Percentiles rank a stretch among this genome's conserved stretches.
Conservation (phyloP, 2,113 vertebrate species). For the Ptilonorhynchus violaceus region DNA sequence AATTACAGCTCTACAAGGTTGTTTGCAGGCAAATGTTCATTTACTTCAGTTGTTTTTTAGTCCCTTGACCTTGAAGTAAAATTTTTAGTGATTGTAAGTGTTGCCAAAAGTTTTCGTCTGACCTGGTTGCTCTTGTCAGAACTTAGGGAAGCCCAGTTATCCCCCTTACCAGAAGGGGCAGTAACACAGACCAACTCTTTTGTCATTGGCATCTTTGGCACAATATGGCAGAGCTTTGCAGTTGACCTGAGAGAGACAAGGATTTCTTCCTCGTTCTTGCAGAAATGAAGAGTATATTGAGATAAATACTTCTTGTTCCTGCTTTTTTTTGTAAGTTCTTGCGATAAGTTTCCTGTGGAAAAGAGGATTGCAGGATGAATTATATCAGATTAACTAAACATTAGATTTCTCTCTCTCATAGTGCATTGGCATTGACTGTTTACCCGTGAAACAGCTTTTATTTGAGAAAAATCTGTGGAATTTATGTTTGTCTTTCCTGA, state of each 20-base stretch:
- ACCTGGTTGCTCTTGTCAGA: not conserved
- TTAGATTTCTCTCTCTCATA: not conserved
- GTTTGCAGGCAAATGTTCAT: not conserved
- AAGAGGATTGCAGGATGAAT: not conserved
- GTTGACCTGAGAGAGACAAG: not conserved
- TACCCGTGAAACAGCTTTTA: not conserved
- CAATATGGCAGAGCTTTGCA: not conserved
- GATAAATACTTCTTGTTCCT: not conserved
- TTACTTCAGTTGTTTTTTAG: not conserved
- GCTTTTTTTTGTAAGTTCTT: not conserved
- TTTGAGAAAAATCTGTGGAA: not conserved
- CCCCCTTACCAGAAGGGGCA: not conserved
- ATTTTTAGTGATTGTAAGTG: not conserved
- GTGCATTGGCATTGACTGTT: not conserved
- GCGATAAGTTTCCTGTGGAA: not conserved
- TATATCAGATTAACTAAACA: not conserved
- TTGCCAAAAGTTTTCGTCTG: not conserved
- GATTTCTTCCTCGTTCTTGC: not conserved
- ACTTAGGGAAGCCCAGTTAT: not conserved
- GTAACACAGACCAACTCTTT: not conserved
- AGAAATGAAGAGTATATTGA: not conserved
- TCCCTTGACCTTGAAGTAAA: not conserved
- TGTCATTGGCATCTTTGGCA: not conserved
- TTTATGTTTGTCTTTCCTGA: not conserved
- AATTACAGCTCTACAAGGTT: not conserved